These are phyloP conservation scores for Noctua fimbriata DNA, from an alignment of 2,888 invertebrate genomes.

Conservation along the genomic window DNA sequence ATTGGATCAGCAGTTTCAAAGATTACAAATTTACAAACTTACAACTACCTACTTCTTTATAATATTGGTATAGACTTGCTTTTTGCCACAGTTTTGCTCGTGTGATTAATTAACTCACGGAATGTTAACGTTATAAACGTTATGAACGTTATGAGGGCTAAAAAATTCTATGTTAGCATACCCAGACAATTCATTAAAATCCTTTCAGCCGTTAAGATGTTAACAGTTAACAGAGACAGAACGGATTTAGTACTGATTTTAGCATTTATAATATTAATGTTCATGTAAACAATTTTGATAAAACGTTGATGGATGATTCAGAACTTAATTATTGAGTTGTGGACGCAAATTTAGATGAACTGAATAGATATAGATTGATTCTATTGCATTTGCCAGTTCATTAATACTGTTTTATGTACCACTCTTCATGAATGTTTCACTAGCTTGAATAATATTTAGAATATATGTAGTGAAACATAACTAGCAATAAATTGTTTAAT, in stretches of 20 bases:
- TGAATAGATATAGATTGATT: conserved; percentile 1
- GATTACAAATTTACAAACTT: neutral
- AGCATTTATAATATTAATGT: neutral
- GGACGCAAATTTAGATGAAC: neutral
- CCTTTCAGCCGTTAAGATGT: neutral
- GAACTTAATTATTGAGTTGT: neutral
- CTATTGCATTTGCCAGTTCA: neutral
- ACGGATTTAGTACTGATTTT: neutral
- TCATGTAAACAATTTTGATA: neutral
- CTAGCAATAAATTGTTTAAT: no score
- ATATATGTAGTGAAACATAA: no score
- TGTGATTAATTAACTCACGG: neutral
- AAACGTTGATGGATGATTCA: conserved; percentile 14
- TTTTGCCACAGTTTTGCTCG: neutral
- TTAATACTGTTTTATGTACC: conserved; percentile 9
- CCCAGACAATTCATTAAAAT: no score
- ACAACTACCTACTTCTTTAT: no score
- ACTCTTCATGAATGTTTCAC: neutral
- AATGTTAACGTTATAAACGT: neutral
- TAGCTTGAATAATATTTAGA: no score
- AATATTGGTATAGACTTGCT: no score
- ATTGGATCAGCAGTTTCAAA: neutral
- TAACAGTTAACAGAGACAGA: neutral
- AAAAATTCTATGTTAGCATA: neutral
- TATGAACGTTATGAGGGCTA: no score